These are phyloP conservation scores for Arvicola amphibius DNA, from an alignment of 2,797 vertebrate species.

Conservation along the genomic window DNA sequence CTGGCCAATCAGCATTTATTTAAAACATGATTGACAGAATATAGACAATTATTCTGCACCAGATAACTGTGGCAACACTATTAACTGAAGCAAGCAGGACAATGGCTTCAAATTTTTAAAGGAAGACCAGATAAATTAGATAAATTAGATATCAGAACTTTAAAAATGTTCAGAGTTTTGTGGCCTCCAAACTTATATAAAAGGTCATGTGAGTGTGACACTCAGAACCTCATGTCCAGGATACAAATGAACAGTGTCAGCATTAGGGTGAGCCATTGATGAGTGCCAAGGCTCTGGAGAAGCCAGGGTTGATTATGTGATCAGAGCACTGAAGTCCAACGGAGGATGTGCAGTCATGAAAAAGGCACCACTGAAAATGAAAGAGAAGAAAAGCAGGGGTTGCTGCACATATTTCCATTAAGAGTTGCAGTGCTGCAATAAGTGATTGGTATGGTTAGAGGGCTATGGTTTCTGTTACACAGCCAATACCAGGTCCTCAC, in stretches of 20 bases:
- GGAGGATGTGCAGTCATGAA: background rate
- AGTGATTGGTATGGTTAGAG: background rate
- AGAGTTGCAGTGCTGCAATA: background rate
- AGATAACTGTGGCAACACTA: background rate
- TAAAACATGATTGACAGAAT: too few relatives aligned
- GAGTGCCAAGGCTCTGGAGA: background rate
- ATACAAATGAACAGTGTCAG: background rate
- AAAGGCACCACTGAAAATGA: background rate
- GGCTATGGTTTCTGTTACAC: background rate
- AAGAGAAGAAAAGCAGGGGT: background rate
- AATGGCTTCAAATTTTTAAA: background rate
- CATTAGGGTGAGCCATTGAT: background rate
- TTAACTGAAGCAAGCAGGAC: background rate
- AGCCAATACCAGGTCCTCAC: background rate
- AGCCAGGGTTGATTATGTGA: background rate
- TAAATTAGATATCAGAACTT: background rate
- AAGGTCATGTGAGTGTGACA: background rate
- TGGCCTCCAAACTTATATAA: background rate
- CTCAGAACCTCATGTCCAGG: background rate
- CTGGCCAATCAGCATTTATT: too few relatives aligned
- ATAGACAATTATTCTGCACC: too few relatives aligned
- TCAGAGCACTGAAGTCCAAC: background rate
- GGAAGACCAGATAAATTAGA: background rate
- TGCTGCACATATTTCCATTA: background rate
- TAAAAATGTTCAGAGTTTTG: background rate